phyloP scores from a whole-genome alignment of 2,797 vertebrate genomes.

The Pangasius djambal region DNA sequence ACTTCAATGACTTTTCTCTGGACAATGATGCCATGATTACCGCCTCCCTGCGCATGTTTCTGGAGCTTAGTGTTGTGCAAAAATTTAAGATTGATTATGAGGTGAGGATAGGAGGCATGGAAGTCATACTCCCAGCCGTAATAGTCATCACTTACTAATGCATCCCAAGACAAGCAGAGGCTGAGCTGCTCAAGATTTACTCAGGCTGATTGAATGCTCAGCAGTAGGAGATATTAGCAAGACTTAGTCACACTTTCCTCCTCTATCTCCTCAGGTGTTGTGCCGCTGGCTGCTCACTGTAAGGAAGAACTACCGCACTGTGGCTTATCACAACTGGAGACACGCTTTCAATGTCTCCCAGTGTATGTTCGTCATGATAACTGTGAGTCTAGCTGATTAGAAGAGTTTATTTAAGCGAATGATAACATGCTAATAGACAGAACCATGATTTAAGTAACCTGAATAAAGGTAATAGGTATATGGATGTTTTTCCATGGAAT shows the following conservation, averaged over 20 bases:
- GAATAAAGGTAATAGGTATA: neutral
- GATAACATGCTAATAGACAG: neutral
- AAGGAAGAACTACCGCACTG: constrained; percentile 82
- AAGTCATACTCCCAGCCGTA: neutral
- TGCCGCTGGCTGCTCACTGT: constrained; percentile 82
- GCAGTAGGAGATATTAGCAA: neutral
- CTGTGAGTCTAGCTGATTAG: constrained; percentile 64
- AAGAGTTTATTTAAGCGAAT: neutral
- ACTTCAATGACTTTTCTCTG: constrained; percentile 83
- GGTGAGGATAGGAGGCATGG: constrained; percentile 61
- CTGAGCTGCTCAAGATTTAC: constrained; percentile 9
- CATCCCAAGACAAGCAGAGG: constrained; percentile 15
- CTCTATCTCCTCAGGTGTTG: constrained; percentile 68
- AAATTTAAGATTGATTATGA: constrained; percentile 85
- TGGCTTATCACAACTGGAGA: constrained; percentile 83
- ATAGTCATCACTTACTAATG: constrained; percentile 30
- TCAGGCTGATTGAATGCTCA: constrained; percentile 4
- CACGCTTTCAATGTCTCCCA: constrained; percentile 83
- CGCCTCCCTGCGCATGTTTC: constrained; percentile 80
- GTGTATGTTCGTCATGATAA: constrained; percentile 82
- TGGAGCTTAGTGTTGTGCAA: constrained; percentile 79
- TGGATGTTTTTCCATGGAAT: neutral
- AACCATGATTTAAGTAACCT: neutral
- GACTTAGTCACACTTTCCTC: neutral
- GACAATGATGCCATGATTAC: constrained; percentile 83